Conservation (phyloP, 2,797 vertebrate species). For the Okamejei kenojei region DNA sequence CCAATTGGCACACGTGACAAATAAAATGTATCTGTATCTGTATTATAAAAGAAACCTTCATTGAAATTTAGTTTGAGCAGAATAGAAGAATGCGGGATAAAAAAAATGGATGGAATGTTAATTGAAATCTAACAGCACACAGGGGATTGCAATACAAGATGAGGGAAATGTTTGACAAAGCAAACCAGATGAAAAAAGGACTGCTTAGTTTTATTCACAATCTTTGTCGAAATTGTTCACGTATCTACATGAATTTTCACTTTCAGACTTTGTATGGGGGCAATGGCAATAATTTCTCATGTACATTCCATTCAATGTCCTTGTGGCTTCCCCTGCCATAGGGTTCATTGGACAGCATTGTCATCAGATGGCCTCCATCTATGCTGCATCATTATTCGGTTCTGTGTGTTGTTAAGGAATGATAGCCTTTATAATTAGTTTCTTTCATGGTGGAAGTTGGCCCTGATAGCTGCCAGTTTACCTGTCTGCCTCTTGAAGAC, state of each 20-base stretch:
- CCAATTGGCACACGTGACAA: too few species aligned
- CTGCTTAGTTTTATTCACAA: neutral
- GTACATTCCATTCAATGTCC: neutral
- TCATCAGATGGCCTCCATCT: too few species aligned
- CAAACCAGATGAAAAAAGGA: neutral
- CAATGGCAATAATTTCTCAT: neutral
- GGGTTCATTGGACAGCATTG: neutral
- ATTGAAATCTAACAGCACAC: neutral
- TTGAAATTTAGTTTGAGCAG: neutral
- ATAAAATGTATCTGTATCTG: too few species aligned
- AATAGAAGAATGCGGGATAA: neutral
- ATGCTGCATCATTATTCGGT: too few species aligned
- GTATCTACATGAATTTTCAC: neutral
- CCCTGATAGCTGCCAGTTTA: too few species aligned
- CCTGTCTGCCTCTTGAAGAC: too few species aligned
- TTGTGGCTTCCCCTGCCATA: neutral
- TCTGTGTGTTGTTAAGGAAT: too few species aligned
- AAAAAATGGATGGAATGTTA: slow-evolving; percentile 25
- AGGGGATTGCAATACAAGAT: neutral
- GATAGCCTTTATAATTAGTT: too few species aligned
- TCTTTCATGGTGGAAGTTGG: too few species aligned
- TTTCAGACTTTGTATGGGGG: neutral
- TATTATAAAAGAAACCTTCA: neutral
- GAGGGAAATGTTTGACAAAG: neutral
- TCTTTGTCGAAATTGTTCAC: neutral